Evolutionary conservation across 2,113 vertebrate genomes (phyloP).

Genomic region (Epinephelus cyanopodus): DNA sequence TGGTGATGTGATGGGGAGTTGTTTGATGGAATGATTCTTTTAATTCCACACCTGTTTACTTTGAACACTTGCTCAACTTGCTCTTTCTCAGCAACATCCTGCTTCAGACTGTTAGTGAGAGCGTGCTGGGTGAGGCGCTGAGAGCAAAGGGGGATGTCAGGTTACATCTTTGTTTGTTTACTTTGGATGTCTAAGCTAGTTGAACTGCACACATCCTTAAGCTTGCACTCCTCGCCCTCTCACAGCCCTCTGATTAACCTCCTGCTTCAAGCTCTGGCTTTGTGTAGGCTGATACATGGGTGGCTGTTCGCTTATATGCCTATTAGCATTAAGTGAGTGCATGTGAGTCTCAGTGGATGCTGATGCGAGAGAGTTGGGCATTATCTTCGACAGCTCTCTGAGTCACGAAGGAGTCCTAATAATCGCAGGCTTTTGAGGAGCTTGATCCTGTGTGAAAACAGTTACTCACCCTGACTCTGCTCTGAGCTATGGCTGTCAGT

Average conservation of each 20-base stretch:
- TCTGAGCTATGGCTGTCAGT: constrained; percentile 5
- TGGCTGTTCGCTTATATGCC: constrained; percentile 26
- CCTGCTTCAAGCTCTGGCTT: constrained; percentile 39
- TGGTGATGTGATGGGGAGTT: neutral
- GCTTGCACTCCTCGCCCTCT: constrained; percentile 29
- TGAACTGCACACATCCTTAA: constrained; percentile 40
- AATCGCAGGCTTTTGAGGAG: constrained; percentile 29
- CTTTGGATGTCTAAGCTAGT: constrained; percentile 25
- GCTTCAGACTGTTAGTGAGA: neutral
- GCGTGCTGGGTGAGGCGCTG: neutral
- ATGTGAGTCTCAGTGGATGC: constrained; percentile 26
- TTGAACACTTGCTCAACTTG: neutral
- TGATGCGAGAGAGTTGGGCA: constrained; percentile 40
- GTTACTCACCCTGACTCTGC: constrained; percentile 8
- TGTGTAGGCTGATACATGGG: constrained; percentile 7
- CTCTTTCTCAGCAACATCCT: constrained; percentile 1
- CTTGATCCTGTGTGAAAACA: constrained; percentile 38
- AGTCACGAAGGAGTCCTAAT: constrained; percentile 42
- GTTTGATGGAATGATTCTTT: neutral
- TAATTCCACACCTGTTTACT: neutral
- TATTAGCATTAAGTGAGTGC: constrained; percentile 31
- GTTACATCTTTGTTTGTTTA: constrained; percentile 53
- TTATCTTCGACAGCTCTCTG: constrained; percentile 53
- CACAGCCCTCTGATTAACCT: constrained; percentile 32
- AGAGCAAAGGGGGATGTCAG: constrained; percentile 21